Conservation (phyloP, 2,797 vertebrate genomes). For the Dryobates pubescens region DNA sequence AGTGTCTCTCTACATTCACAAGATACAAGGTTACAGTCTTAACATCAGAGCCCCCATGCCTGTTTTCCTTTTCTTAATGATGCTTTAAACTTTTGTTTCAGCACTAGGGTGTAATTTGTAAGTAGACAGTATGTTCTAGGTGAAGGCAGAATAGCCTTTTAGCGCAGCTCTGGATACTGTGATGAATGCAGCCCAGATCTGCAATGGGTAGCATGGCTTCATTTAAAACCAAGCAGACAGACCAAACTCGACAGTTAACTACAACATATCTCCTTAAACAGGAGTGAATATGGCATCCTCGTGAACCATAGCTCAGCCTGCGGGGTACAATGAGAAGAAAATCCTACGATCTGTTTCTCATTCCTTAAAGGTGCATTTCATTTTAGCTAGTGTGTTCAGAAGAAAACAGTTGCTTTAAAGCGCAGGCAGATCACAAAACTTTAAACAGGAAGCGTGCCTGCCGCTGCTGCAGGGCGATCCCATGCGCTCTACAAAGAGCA, state of each 20-base stretch:
- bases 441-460: not conserved
- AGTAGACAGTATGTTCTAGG: not conserved
- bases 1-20: accelerated
- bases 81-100: not conserved
- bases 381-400: not conserved
- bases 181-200: not conserved
- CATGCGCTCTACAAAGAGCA: accelerated
- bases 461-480: not conserved
- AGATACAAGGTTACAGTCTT: not conserved
- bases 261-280: accelerated
- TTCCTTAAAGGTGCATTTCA: accelerated
- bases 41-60: not conserved
- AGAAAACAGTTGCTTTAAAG: not conserved
- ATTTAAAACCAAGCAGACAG: not conserved
- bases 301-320: accelerated
- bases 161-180: not conserved
- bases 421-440: not conserved
- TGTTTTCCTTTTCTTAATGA: not conserved
- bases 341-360: accelerated
- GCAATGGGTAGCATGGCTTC: not conserved
- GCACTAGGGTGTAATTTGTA: not conserved
- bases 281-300: not conserved
- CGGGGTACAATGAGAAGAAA: accelerated
- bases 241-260: not conserved
- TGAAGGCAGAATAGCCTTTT: not conserved